phyloP scores from a whole-genome alignment of 2,888 invertebrate species.

The Sthenelais limicola region DNA sequence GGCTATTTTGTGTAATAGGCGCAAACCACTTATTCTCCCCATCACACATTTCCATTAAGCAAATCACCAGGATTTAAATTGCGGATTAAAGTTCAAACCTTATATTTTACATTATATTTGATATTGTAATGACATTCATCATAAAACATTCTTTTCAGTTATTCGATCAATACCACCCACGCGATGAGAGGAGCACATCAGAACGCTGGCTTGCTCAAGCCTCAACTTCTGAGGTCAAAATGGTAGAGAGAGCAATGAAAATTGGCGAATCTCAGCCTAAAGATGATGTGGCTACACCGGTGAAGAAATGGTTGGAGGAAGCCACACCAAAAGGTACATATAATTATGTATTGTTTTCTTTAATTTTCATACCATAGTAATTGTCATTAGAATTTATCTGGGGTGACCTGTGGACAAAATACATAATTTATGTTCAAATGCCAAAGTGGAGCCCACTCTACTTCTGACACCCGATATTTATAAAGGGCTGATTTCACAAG shows the following conservation, averaged over 20 bases:
- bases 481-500: too few relatives aligned
- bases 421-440: too few relatives aligned
- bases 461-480: too few relatives aligned
- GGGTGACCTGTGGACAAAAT: too few relatives aligned
- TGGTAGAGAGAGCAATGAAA: slow-evolving; percentile 33
- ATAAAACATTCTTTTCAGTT: too few relatives aligned
- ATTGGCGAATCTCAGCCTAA: slow-evolving; percentile 31
- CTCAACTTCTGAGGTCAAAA: not conserved
- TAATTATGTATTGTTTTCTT: not conserved
- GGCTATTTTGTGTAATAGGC: too few relatives aligned
- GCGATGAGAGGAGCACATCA: slow-evolving; percentile 19
- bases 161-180: slow-evolving; percentile 1
- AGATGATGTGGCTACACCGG: slow-evolving; percentile 58
- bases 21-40: too few relatives aligned
- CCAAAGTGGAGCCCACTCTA: too few relatives aligned
- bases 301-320: slow-evolving; percentile 60
- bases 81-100: too few relatives aligned
- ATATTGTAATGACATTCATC: too few relatives aligned
- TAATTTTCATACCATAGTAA: not conserved
- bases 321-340: slow-evolving; percentile 59
- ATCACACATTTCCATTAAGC: not conserved
- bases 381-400: too few relatives aligned
- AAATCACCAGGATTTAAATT: not conserved
- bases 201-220: slow-evolving; percentile 25
- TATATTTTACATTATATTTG: too few relatives aligned